phyloP scores from a whole-genome alignment of 1,140 invertebrate genomes.

The Eumaeus atala region DNA sequence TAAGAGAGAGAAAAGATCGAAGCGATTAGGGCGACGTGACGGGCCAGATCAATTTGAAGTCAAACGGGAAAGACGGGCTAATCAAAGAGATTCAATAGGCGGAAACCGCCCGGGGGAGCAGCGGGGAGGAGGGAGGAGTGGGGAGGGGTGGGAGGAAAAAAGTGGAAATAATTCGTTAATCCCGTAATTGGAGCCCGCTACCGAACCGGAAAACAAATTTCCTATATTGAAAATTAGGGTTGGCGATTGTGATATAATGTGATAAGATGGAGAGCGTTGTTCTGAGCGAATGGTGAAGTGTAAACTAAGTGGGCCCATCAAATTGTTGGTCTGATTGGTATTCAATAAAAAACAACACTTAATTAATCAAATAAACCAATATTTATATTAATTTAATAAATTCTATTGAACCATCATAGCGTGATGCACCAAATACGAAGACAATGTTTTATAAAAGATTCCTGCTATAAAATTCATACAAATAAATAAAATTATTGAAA shows the following conservation, averaged over 20 bases:
- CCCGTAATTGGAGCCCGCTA: slow-evolving; percentile 70
- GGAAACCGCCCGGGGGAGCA: slow-evolving; percentile 53
- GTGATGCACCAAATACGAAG: no score
- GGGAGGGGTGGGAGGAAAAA: slow-evolving; percentile 44
- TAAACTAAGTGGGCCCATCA: no score
- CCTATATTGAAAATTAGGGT: slow-evolving; percentile 61
- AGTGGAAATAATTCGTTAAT: slow-evolving; percentile 73
- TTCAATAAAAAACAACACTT: no score
- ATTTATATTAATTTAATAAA: no score
- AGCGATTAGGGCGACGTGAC: slow-evolving; percentile 45
- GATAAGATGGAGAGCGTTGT: no score
- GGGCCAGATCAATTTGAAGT: slow-evolving; percentile 47
- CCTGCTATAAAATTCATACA: no score
- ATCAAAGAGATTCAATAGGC: slow-evolving; percentile 71
- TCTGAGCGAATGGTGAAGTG: no score
- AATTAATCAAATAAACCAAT: no score
- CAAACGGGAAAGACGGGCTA: slow-evolving; percentile 68
- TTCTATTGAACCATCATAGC: no score
- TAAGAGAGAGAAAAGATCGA: slow-evolving; percentile 40
- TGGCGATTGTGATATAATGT: slow-evolving; percentile 16
- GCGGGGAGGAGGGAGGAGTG: slow-evolving; percentile 18
- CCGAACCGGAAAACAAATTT: slow-evolving; percentile 74
- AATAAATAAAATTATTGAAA: no score
- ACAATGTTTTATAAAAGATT: no score
- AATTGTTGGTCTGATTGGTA: no score